phyloP scores from a whole-genome alignment of 2,113 vertebrate genomes.

The Cyanocitta stelleri region DNA sequence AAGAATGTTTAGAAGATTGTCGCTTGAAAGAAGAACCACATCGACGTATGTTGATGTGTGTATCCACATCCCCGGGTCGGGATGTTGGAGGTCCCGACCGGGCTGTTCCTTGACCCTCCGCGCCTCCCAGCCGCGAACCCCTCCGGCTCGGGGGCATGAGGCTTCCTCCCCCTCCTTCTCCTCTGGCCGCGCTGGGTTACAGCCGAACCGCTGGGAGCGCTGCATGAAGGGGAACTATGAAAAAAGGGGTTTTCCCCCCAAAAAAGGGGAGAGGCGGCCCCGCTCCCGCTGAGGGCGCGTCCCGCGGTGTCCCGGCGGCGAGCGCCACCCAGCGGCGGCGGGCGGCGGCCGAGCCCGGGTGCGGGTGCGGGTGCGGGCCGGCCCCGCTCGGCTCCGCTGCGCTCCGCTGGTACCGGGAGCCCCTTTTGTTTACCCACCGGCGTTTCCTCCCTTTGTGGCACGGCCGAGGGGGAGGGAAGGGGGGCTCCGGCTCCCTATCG shows the following conservation, averaged over 20 bases:
- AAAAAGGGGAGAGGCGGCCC: not conserved
- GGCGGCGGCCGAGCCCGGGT: not conserved
- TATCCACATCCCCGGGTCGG: not conserved
- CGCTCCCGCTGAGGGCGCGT: not conserved
- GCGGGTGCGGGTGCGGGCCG: not conserved
- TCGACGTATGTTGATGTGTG: not conserved
- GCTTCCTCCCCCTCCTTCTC: not conserved
- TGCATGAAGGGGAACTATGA: not conserved
- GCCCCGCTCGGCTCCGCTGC: not conserved
- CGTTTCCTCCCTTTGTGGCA: slow-evolving; percentile 74
- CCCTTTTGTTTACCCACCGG: slow-evolving; percentile 69
- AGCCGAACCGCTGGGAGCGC: not conserved
- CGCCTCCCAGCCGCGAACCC: not conserved
- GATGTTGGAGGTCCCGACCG: not conserved
- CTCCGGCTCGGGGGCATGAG: not conserved
- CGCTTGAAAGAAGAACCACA: not conserved
- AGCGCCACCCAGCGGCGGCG: slow-evolving; percentile 80
- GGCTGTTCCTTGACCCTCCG: not conserved
- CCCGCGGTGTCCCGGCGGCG: not conserved
- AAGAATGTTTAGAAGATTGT: not conserved
- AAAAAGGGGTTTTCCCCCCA: not conserved
- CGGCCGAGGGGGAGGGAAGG: not conserved
- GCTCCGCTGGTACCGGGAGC: slow-evolving; percentile 62
- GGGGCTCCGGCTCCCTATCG: slow-evolving; percentile 58
- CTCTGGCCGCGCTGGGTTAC: not conserved